Base-by-base conservation (phyloP, 2,797 vertebrate genomes). In the Lacerta agilis region DNA sequence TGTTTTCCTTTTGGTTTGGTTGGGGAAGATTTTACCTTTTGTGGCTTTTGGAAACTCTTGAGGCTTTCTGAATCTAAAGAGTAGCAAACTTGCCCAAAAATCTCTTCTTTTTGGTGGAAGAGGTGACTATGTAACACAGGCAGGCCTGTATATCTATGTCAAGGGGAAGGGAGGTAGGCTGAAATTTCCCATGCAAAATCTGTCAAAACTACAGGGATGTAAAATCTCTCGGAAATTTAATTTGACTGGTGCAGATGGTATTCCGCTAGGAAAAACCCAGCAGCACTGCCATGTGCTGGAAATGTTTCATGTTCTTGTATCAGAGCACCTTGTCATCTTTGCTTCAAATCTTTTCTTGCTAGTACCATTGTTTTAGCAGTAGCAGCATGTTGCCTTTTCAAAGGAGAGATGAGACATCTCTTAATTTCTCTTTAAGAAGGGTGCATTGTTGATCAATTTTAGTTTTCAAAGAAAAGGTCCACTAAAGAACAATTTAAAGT, bases 111-210 rank as follows among this genome's bases (percentile, higher is more conserved):
- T 86, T 69, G n/a, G 2, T 58, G 84, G 77, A 79, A 88, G 87
- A 89, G 69, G 85, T 76, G 79, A 87, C 73, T 90, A 80, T 86
- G 91, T 89, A 92, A 91, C 91, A 83, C 89, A 90, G 86, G 86
- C 77, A 81, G 87, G 90, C 86, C 82, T 89, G 83, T 11, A 90
- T 80, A 88, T 82, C 82, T 3, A 0, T 71, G 86, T 73, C 0
- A 0, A 88, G 89, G 2, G 61, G 66, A 75, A 84, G 69, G 33
- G 55, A 90, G 87, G 17, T 58, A 81, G 75, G 25, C 8, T 0
- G 69, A 93, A 87, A 79, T 87, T 90, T 88, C 80, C 58, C 69
- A 84, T 91, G 64, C 79, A 55, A 55, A 86, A 79, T 91, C 85
- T 75, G 77, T 87, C 90, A 27, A 92, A 93, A 87, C 78, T 38